Evolutionary conservation across 2,888 invertebrate genomes (phyloP), one percentile per base, ranked within the genome.

Genomic region (Tridacna gigas): DNA sequence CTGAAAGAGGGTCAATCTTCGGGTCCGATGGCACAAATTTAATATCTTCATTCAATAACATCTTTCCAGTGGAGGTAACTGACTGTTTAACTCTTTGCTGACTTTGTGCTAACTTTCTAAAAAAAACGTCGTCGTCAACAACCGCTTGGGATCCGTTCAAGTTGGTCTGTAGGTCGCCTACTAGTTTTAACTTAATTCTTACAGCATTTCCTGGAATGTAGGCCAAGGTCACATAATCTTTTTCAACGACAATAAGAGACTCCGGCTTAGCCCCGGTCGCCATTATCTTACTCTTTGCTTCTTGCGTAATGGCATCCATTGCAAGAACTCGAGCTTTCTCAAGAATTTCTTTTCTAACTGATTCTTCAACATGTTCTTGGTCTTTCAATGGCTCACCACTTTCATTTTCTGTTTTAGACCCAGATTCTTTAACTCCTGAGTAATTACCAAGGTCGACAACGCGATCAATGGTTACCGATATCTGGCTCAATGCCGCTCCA

Each of bases 401-500:
- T n/a, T 22, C 56, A 28, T 37, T 60, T 20, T 60, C 22, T 69
- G 69, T n/a, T 18, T 12, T 45, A 47, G 15, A 7, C 13, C 84
- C 83, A n/a, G 89, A 79, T 37, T 77, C 86, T 11, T 74, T 77
- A 26, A 89, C 81, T 2, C 2, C 28, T 0, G 90, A 66, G 25
- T 81, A 82, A 37, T 89, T 83, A 22, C 86, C 77, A 25, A 94
- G 80, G 71, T 87, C 88, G 12, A 90, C 89, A 2, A 93, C 90
- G 1, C 82, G 74, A 69, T 94, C 94, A 11, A 91, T 81, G 25
- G 63, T 88, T 3, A 90, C 90, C 3, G 93, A 90, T 0, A 94
- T 89, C 78, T 94, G 93, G 76, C 93, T 92, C 0, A 94, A 86
- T 0, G 94, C 94, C 9, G 94, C 94, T 13, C 94, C 94, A 4